Percentiles rank a stretch among this genome's conserved stretches.
These are phyloP conservation scores for Rallus crepitans DNA, from an alignment of 2,797 vertebrate genomes.

Conservation along the genomic window DNA sequence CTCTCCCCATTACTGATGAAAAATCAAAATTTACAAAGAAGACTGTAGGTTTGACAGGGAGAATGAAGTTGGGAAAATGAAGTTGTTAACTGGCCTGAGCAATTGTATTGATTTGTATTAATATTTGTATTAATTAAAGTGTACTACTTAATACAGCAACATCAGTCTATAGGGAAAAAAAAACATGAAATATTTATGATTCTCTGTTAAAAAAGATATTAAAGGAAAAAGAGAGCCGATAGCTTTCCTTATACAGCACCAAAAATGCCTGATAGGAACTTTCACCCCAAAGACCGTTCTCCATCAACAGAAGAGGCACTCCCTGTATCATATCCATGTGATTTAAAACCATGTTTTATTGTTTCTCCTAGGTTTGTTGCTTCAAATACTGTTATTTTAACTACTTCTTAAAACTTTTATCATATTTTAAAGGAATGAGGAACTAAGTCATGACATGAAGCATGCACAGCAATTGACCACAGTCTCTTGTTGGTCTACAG, in stretches of 20 bases:
- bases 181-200: not conserved
- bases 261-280: not conserved
- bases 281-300: not conserved
- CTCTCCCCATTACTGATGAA: not conserved
- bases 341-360: not conserved
- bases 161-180: not conserved
- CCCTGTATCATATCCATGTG: rapidly evolving
- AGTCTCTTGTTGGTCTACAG: not conserved
- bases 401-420: not conserved
- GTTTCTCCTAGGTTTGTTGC: not conserved
- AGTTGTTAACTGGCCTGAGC: not conserved
- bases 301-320: not conserved
- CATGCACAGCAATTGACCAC: not conserved
- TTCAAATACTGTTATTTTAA: not conserved
- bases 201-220: not conserved
- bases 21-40: not conserved
- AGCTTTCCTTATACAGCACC: not conserved
- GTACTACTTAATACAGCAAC: not conserved
- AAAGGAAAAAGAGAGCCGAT: not conserved
- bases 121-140: not conserved
- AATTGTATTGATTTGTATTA: not conserved
- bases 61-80: not conserved
- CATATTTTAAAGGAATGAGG: not conserved
- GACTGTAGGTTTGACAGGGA: not conserved
- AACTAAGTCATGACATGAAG: not conserved